A percentile compares a stretch with the other conserved stretches of the same genome.
Evolutionary conservation across 2,888 invertebrate genomes (phyloP).

Genomic region (Drosophila pegasa): DNA sequence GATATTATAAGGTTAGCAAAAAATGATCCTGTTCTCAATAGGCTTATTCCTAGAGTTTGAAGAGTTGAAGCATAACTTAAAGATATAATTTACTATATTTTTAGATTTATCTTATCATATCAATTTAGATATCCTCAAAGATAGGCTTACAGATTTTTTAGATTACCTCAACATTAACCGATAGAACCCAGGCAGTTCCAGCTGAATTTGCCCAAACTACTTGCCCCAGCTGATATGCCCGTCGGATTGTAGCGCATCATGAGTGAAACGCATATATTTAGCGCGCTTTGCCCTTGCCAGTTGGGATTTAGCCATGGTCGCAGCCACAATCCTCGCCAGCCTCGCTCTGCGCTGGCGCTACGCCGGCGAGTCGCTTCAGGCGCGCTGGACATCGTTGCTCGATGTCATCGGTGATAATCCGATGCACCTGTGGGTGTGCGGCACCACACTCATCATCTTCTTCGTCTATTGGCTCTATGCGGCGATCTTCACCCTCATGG

Average conservation of each 20-base stretch:
- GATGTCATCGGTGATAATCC: constrained; percentile 88
- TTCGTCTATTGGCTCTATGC: constrained; percentile 91
- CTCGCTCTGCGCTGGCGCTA: constrained; percentile 87
- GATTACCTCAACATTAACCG: no score
- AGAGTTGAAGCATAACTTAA: neutral
- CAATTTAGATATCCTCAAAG: neutral
- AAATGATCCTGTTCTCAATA: no score
- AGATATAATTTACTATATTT: neutral
- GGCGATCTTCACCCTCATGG: constrained; percentile 89
- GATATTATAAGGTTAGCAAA: no score
- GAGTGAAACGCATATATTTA: neutral
- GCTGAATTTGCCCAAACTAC: neutral
- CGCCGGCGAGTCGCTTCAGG: constrained; percentile 90
- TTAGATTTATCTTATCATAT: no score
- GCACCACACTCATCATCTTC: constrained; percentile 86
- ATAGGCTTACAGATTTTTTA: neutral
- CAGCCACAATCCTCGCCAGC: constrained; percentile 22
- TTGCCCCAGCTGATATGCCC: neutral
- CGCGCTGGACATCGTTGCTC: constrained; percentile 89
- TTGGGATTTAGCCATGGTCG: constrained; percentile 33
- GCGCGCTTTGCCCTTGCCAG: constrained; percentile 4
- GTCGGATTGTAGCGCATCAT: constrained; percentile 12
- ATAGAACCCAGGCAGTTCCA: no score
- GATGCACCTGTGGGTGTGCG: constrained; percentile 87
- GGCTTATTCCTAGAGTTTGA: no score